Conservation (phyloP, 2,113 vertebrate species). For the human (Homo sapiens) region GRCh38 chr1:118936501-118937000, state of each 20-base stretch:
- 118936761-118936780: not conserved
- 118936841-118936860: not conserved
- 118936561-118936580: not conserved
- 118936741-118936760: not conserved
- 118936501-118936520: not conserved
- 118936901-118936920: not conserved
- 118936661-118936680: not conserved
- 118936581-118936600: not conserved
- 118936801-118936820: not conserved
- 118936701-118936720: not conserved
- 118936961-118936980: not conserved
- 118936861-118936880: constrained; percentile 7
- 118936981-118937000: not conserved
- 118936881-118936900: not conserved
- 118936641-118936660: not conserved
- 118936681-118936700: not conserved
- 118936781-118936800: not conserved
- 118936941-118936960: not conserved
- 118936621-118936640: not conserved
- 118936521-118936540: not conserved
- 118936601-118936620: not conserved
- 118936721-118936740: not conserved
- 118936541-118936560: constrained; percentile 7
- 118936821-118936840: not conserved
- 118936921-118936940: not conserved